A percentile compares a stretch with the other conserved stretches of the same genome.
Conservation (phyloP, 2,888 invertebrate genomes). For the Yponomeuta cagnagella region DNA sequence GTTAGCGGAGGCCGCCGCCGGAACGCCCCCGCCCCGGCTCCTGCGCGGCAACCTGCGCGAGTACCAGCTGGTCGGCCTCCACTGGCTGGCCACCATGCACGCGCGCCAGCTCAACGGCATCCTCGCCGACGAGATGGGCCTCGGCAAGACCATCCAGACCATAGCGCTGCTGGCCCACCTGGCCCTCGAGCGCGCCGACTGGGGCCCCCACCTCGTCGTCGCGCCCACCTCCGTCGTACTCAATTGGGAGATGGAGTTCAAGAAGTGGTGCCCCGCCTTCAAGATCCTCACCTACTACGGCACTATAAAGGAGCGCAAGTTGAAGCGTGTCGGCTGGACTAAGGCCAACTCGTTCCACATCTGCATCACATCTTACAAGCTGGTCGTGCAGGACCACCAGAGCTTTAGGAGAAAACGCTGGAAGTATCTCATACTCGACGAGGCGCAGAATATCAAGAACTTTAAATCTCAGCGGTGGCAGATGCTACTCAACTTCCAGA, state of each 20-base stretch:
- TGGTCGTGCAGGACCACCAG: slow-evolving; percentile 98
- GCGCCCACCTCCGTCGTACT: slow-evolving; percentile 99
- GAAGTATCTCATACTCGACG: slow-evolving; percentile 98
- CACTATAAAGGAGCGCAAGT: slow-evolving; percentile 94
- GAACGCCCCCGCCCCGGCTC: slow-evolving; percentile 94
- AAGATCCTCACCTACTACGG: slow-evolving; percentile 99
- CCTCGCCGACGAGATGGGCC: slow-evolving; percentile 97
- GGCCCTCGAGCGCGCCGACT: slow-evolving; percentile 88
- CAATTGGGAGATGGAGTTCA: slow-evolving; percentile 99
- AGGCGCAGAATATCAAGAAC: slow-evolving; percentile 99
- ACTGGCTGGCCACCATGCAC: slow-evolving; percentile 98
- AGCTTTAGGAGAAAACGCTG: slow-evolving; percentile 97
- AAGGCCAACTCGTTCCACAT: slow-evolving; percentile 99
- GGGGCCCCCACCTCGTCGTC: slow-evolving; percentile 99
- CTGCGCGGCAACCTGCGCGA: slow-evolving; percentile 93
- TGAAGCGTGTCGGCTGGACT: slow-evolving; percentile 96
- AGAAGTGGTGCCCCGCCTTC: slow-evolving; percentile 99
- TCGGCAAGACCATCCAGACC: slow-evolving; percentile 98
- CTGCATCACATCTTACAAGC: slow-evolving; percentile 97
- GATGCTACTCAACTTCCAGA: slow-evolving; percentile 94
- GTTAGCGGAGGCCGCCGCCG: slow-evolving; percentile 87
- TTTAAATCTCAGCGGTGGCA: slow-evolving; percentile 99
- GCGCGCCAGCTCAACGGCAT: slow-evolving; percentile 97
- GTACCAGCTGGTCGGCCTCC: slow-evolving; percentile 97
- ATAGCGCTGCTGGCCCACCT: slow-evolving; percentile 95